A percentile compares a stretch with the other conserved stretches of the same genome.
Conservation (phyloP, 2,113 vertebrate genomes). For the Diadophis punctatus region DNA sequence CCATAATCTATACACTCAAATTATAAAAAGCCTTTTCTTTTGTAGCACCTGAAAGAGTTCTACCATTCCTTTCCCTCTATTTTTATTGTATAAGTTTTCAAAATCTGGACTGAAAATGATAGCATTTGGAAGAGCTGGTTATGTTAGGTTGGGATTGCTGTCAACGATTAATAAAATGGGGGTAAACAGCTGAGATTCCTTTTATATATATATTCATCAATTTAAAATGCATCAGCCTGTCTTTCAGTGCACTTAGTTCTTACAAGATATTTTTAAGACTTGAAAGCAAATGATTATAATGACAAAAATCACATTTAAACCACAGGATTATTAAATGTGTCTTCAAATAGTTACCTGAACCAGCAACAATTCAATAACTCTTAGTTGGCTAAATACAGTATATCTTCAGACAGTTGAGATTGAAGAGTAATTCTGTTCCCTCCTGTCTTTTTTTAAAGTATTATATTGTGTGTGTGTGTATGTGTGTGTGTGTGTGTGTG, state of each 20-base stretch:
- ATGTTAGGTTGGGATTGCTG: not conserved
- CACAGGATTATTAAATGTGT: not conserved
- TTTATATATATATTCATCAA: not conserved
- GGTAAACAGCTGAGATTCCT: not conserved
- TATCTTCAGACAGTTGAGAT: not conserved
- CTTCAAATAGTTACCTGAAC: not conserved
- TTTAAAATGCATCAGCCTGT: not conserved
- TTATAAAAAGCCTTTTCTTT: not conserved
- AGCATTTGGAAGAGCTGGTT: not conserved
- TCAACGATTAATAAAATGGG: not conserved
- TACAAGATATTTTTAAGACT: not conserved
- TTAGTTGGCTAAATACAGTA: not conserved
- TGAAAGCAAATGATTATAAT: not conserved
- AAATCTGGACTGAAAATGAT: not conserved
- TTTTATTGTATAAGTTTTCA: not conserved
- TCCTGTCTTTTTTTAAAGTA: not conserved
- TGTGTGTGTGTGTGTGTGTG: not conserved
- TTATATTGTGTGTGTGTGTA: not conserved
- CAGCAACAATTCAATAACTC: not conserved
- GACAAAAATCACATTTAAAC: not conserved
- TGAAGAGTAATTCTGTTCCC: not conserved
- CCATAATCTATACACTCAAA: not conserved
- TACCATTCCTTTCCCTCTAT: not conserved
- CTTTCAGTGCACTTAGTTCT: not conserved
- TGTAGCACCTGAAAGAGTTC: not conserved